Conservation (phyloP, 2,113 vertebrate genomes). For the Tenrec ecaudatus region DNA sequence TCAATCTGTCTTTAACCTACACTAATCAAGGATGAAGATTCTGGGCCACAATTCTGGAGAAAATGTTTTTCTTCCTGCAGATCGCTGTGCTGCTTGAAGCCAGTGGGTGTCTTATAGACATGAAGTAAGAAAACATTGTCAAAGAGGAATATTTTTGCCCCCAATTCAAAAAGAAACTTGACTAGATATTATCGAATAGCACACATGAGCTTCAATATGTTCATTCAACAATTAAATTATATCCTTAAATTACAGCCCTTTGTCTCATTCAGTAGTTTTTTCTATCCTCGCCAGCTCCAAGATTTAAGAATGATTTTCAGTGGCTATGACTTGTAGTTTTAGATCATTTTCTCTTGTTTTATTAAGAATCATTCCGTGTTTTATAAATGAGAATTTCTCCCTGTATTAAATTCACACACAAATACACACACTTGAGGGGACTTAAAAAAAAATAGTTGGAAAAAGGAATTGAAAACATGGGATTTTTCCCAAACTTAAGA, state of each 20-base stretch:
- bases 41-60: slow-evolving; percentile 9
- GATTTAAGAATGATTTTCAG: neutral
- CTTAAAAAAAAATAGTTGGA: too few relatives aligned
- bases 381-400: neutral
- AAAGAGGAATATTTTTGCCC: neutral
- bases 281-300: neutral
- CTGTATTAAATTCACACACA: neutral
- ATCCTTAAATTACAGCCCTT: neutral
- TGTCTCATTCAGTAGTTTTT: neutral
- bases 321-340: neutral
- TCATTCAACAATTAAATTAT: neutral
- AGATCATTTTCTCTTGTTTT: neutral
- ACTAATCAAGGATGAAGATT: slow-evolving; percentile 65
- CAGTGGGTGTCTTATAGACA: neutral
- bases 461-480: too few relatives aligned
- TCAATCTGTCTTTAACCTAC: slow-evolving; percentile 57
- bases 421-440: neutral
- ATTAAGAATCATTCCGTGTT: neutral
- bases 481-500: too few relatives aligned
- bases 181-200: slow-evolving; percentile 22
- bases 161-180: slow-evolving; percentile 29
- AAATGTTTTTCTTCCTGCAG: slow-evolving; percentile 22
- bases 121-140: neutral
- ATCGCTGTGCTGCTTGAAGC: slow-evolving; percentile 27
- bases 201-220: neutral